A percentile compares a stretch with the other conserved stretches of the same genome.
phyloP scores from a whole-genome alignment of 2,797 vertebrate genomes.

The Phylloscopus collybita region DNA sequence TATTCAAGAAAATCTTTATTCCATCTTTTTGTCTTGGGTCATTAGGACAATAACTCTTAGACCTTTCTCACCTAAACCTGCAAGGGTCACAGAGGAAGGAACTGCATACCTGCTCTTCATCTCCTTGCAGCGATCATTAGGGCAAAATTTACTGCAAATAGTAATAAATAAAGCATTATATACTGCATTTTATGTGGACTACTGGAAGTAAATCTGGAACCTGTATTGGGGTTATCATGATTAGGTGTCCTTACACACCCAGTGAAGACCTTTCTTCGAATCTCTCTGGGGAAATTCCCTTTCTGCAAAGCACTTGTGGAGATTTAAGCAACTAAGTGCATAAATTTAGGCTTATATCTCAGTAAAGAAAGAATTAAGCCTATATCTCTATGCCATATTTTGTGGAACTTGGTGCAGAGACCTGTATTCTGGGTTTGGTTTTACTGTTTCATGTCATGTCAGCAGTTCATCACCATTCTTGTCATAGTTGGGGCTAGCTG shows the following conservation, averaged over 20 bases:
- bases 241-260: not conserved
- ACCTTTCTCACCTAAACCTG: not conserved
- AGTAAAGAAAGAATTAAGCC: not conserved
- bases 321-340: not conserved
- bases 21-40: not conserved
- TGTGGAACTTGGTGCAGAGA: not conserved
- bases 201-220: not conserved
- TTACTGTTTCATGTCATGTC: not conserved
- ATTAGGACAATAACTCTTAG: not conserved
- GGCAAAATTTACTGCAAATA: not conserved
- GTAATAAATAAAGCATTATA: not conserved
- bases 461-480: accelerated
- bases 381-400: not conserved
- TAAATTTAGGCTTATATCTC: not conserved
- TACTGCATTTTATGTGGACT: not conserved
- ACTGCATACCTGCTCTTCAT: not conserved
- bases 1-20: not conserved
- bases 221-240: accelerated
- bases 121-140: not conserved
- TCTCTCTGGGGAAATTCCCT: not conserved
- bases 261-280: not conserved
- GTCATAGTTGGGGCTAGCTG: accelerated
- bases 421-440: not conserved
- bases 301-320: not conserved
- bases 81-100: not conserved